phyloP scores from a whole-genome alignment of 1,140 invertebrate genomes.

The Papilio machaon region DNA sequence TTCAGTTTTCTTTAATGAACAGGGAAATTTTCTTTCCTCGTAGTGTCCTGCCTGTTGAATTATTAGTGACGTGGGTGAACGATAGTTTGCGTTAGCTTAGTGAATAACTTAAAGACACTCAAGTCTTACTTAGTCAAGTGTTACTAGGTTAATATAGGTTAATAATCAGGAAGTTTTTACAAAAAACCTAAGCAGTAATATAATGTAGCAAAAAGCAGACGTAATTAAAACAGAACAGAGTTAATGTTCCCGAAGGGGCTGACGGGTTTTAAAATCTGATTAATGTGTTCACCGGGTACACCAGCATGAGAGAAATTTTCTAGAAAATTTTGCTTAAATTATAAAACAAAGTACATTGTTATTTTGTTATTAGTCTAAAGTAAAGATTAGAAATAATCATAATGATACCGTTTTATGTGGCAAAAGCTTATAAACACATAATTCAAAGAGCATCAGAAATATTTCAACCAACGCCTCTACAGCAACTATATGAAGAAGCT shows the following conservation, averaged over 20 bases:
- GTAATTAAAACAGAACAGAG: slow-evolving; percentile 19
- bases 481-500: no score
- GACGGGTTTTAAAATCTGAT: slow-evolving; percentile 23
- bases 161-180: neutral
- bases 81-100: neutral
- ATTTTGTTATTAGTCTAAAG: neutral
- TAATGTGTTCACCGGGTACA: slow-evolving; percentile 12
- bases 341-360: neutral
- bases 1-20: no score
- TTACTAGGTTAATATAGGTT: neutral
- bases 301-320: neutral
- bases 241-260: slow-evolving; percentile 12
- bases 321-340: neutral
- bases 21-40: no score
- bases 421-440: neutral
- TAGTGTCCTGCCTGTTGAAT: no score
- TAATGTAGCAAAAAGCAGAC: slow-evolving; percentile 8
- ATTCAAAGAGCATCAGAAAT: neutral
- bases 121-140: neutral
- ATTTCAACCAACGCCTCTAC: neutral
- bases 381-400: neutral
- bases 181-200: neutral
- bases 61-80: no score
- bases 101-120: neutral
- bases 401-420: neutral